A percentile compares a stretch with the other conserved stretches of the same genome.
These are phyloP conservation scores for Hapalemur alaotrensis DNA, from an alignment of 2,797 vertebrate genomes.

Conservation along the genomic window DNA sequence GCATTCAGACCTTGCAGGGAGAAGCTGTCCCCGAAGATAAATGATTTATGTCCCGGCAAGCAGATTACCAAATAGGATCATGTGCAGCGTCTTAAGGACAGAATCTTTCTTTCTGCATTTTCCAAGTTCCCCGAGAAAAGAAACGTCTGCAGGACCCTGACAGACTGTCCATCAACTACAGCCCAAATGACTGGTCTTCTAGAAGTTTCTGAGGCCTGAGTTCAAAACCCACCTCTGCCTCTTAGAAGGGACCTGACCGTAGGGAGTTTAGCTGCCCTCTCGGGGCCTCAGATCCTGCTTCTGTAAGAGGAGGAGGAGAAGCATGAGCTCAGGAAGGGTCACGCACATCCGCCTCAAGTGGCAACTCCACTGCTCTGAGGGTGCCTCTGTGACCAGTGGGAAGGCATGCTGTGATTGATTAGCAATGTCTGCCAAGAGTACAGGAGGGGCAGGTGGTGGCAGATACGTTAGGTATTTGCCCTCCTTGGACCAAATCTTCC, in stretches of 20 bases:
- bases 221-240: neutral
- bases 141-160: neutral
- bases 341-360: neutral
- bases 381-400: neutral
- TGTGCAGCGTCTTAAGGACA: rapidly evolving
- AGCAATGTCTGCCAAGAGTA: neutral
- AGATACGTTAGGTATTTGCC: neutral
- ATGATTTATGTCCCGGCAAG: neutral
- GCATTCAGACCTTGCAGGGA: neutral
- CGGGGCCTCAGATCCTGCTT: neutral
- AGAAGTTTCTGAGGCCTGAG: neutral
- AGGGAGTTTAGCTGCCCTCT: neutral
- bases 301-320: neutral
- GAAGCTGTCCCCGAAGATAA: neutral
- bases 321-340: neutral
- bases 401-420: neutral
- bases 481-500: neutral
- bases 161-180: neutral
- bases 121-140: neutral
- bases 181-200: neutral
- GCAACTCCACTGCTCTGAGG: neutral
- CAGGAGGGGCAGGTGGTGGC: rapidly evolving
- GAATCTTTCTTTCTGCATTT: neutral
- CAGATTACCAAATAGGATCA: neutral
- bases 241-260: neutral